phyloP scores from a whole-genome alignment of 2,113 vertebrate genomes.

The Leptobrachium leishanense region DNA sequence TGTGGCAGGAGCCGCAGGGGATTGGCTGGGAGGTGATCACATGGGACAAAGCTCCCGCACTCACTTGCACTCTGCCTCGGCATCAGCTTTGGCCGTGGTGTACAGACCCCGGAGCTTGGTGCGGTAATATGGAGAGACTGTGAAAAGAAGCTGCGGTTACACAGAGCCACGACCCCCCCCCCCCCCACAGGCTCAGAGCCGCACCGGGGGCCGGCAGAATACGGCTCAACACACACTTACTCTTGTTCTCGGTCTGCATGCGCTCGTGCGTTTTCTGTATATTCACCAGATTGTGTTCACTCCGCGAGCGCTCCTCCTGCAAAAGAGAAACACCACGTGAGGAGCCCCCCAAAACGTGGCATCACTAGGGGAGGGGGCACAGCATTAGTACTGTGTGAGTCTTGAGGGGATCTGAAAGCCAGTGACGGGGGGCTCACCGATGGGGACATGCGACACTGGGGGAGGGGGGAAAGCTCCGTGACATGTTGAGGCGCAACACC shows the following conservation, averaged over 20 bases:
- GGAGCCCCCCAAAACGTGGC: not conserved
- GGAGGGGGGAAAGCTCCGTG: not conserved
- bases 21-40: no score
- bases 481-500: not conserved
- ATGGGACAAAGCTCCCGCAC: not conserved
- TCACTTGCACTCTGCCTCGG: conserved; percentile 89
- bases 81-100: conserved; percentile 87
- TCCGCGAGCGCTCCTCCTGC: conserved; percentile 86
- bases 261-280: conserved; percentile 92
- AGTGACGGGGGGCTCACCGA: not conserved
- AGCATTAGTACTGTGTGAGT: not conserved
- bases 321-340: not conserved
- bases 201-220: no score
- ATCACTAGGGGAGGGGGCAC: not conserved
- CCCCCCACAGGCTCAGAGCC: no score
- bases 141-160: not conserved
- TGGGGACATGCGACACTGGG: not conserved
- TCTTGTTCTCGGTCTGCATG: conserved; percentile 93
- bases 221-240: conserved; percentile 61
- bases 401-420: not conserved
- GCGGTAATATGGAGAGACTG: conserved; percentile 90
- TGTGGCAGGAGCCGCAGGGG: no score
- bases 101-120: conserved; percentile 88
- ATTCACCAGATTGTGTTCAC: conserved; percentile 90
- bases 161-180: no score